These are phyloP conservation scores for Crotalus horridus DNA, from an alignment of 2,113 vertebrate genomes.

Conservation along the genomic window DNA sequence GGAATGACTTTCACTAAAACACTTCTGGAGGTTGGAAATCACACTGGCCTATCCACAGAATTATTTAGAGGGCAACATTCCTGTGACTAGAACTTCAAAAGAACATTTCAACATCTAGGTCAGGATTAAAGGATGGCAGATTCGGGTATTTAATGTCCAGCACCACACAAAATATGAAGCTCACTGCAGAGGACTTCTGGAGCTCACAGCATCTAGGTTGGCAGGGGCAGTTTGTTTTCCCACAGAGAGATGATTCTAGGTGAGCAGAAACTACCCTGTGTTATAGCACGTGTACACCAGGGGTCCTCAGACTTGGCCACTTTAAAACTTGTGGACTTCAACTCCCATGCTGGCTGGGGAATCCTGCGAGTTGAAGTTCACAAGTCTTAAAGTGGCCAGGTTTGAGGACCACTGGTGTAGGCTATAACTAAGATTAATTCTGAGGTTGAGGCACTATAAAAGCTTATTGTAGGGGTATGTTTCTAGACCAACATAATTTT, in stretches of 20 bases:
- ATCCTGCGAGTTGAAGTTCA: too few relatives aligned
- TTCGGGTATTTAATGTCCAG: not conserved
- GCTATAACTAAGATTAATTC: not conserved
- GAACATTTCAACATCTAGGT: not conserved
- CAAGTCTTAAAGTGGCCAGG: too few relatives aligned
- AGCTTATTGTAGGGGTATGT: not conserved
- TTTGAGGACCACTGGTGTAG: not conserved
- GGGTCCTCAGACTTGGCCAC: too few relatives aligned
- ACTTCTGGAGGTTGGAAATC: not conserved
- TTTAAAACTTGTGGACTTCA: too few relatives aligned
- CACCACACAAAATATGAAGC: not conserved
- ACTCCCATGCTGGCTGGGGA: too few relatives aligned
- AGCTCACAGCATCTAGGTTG: not conserved
- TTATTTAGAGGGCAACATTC: not conserved
- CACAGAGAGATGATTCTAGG: not conserved
- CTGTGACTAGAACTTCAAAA: not conserved
- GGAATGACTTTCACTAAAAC: not conserved
- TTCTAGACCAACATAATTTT: not conserved
- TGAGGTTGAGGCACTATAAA: not conserved
- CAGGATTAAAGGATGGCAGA: not conserved
- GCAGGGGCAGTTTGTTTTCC: not conserved
- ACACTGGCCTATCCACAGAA: not conserved
- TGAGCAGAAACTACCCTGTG: not conserved
- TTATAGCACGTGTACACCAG: too few relatives aligned
- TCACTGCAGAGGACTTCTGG: not conserved